A percentile compares a stretch with the other conserved stretches of the same genome.
Evolutionary conservation across 2,113 vertebrate species (phyloP).

Genomic region (Loxodonta africana): DNA sequence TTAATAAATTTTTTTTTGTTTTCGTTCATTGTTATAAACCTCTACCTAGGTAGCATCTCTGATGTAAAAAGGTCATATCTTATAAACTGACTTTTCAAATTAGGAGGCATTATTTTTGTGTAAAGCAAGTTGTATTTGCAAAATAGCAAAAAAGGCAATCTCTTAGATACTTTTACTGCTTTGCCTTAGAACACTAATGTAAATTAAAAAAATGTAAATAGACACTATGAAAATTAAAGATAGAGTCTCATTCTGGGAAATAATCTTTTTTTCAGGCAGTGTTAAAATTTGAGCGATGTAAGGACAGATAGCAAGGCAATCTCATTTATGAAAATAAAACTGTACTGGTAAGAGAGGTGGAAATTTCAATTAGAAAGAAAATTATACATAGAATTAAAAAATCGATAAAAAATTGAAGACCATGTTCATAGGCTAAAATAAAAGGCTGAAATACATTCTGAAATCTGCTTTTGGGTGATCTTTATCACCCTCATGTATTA

Average conservation of each 20-base stretch:
- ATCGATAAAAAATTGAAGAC: not conserved
- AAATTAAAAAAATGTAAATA: not conserved
- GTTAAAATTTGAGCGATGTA: slow-evolving; percentile 55
- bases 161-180: slow-evolving; percentile 33
- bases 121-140: slow-evolving; percentile 53
- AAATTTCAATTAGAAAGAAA: slow-evolving; percentile 55
- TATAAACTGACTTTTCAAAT: slow-evolving; percentile 54
- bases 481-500: slow-evolving; percentile 7
- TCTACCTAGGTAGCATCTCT: slow-evolving; percentile 9
- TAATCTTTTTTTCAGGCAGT: not conserved
- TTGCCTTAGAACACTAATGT: slow-evolving; percentile 50
- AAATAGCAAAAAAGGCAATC: slow-evolving; percentile 34
- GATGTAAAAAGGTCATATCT: slow-evolving; percentile 42
- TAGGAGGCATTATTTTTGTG: not conserved
- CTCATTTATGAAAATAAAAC: slow-evolving; percentile 28
- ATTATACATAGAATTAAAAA: not conserved
- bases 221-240: slow-evolving; percentile 20
- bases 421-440: not conserved
- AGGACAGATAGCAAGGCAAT: slow-evolving; percentile 18
- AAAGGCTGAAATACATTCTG: slow-evolving; percentile 32
- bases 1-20: slow-evolving; percentile 30
- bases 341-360: not conserved
- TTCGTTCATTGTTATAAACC: slow-evolving; percentile 12
- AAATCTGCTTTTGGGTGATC: not conserved
- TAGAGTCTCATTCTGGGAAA: not conserved